Conservation (phyloP, 2,797 vertebrate genomes). For the Fundulus diaphanus region DNA sequence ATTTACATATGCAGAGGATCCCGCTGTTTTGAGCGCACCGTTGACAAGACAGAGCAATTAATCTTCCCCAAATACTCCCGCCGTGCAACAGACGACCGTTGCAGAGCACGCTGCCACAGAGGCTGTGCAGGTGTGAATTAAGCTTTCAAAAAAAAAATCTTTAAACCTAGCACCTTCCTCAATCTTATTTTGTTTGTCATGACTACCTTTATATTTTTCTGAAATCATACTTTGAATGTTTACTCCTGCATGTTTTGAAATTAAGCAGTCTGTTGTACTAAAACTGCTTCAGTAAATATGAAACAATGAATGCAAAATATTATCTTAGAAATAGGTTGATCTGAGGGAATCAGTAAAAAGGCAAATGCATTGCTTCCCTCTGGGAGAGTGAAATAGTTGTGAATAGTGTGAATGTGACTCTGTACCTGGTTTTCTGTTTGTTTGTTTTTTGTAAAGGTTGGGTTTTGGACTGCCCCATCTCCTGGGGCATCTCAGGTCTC, state of each 20-base stretch:
- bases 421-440: no score
- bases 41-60: slow-evolving; percentile 95
- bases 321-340: not conserved
- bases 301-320: not conserved
- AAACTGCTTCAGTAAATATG: not conserved
- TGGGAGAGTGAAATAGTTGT: not conserved
- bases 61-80: slow-evolving; percentile 93
- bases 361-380: not conserved
- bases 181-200: slow-evolving; percentile 61
- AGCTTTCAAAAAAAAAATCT: slow-evolving; percentile 78
- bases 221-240: slow-evolving; percentile 43
- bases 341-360: not conserved
- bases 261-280: not conserved
- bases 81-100: slow-evolving; percentile 85
- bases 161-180: slow-evolving; percentile 67
- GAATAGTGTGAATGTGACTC: no score
- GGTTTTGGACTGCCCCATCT: no score
- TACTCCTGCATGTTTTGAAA: slow-evolving; percentile 23
- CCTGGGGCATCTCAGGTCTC: no score
- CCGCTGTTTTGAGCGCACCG: slow-evolving; percentile 88
- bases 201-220: slow-evolving; percentile 45
- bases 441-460: no score
- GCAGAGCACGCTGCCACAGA: slow-evolving; percentile 84
- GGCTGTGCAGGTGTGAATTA: slow-evolving; percentile 90
- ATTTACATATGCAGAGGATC: slow-evolving; percentile 93